A percentile compares a stretch with the other conserved stretches of the same genome.
Conservation (phyloP, 2,888 invertebrate genomes). For the Sphaerophoria rueppellii region DNA sequence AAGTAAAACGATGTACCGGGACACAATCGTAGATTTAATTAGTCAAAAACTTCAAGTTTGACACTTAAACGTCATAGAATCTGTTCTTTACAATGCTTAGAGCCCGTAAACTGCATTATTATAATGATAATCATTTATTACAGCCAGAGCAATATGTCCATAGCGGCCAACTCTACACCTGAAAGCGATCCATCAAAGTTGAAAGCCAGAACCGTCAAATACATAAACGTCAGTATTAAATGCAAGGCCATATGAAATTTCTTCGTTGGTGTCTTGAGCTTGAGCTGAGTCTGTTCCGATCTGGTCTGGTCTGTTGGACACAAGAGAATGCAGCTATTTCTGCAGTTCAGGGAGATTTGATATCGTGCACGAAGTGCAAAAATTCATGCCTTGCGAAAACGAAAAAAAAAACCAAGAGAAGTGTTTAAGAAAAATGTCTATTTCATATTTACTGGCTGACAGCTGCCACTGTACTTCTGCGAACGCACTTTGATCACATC, state of each 20-base stretch:
- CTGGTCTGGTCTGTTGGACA: constrained; percentile 17
- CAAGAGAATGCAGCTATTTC: constrained; percentile 37
- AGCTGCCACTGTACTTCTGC: constrained; percentile 39
- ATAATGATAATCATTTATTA: constrained; percentile 61
- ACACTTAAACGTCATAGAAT: constrained; percentile 57
- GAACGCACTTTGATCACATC: constrained; percentile 36
- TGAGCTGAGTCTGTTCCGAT: constrained; percentile 12
- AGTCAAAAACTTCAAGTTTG: constrained; percentile 51
- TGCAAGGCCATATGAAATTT: constrained; percentile 55
- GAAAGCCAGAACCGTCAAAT: constrained; percentile 63
- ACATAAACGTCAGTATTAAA: constrained; percentile 60
- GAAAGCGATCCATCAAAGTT: constrained; percentile 58
- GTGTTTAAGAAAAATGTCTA: constrained; percentile 49
- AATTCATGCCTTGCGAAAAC: constrained; percentile 29
- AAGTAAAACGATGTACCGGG: constrained; percentile 9
- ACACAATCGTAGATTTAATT: constrained; percentile 53
- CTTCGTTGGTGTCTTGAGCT: constrained; percentile 17
- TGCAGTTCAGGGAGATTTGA: constrained; percentile 64
- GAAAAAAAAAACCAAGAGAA: background rate
- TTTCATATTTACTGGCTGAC: constrained; percentile 37
- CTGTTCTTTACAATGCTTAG: constrained; percentile 47
- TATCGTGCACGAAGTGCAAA: constrained; percentile 63
- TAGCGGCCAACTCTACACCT: constrained; percentile 52
- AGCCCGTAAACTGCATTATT: constrained; percentile 45
- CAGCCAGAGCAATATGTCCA: constrained; percentile 45